phyloP scores from a whole-genome alignment of 2,797 vertebrate genomes.

The Lagodon rhomboides region DNA sequence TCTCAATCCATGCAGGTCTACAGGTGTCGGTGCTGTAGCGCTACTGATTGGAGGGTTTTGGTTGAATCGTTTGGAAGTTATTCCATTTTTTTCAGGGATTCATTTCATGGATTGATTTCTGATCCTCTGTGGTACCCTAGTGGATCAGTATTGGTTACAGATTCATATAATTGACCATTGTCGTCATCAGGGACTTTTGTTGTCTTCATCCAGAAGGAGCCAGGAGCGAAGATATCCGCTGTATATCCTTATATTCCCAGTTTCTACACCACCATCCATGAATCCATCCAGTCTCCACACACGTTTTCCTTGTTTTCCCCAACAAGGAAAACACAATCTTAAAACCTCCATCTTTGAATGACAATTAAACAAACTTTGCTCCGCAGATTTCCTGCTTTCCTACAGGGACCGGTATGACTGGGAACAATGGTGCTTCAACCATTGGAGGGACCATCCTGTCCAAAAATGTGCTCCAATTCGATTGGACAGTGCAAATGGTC shows the following conservation, averaged over 20 bases:
- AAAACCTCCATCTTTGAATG: constrained; percentile 39
- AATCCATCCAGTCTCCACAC: constrained; percentile 14
- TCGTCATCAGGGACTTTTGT: constrained; percentile 25
- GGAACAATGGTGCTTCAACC: constrained; percentile 63
- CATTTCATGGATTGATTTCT: constrained; percentile 28
- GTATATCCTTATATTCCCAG: constrained; percentile 37
- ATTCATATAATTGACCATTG: constrained; percentile 16
- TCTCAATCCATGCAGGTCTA: constrained; percentile 9
- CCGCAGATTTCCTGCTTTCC: constrained; percentile 27
- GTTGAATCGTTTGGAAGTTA: constrained; percentile 17
- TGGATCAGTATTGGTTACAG: constrained; percentile 31
- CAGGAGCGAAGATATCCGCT: constrained; percentile 32
- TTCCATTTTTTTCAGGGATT: constrained; percentile 35
- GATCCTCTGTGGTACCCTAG: constrained; percentile 15
- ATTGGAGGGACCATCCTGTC: constrained; percentile 64
- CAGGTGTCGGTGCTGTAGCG: constrained; percentile 18
- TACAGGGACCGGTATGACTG: constrained; percentile 29
- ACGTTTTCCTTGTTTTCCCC: constrained; percentile 20
- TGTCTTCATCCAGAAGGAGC: constrained; percentile 25
- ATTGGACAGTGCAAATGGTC: constrained; percentile 75
- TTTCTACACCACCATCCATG: constrained; percentile 25
- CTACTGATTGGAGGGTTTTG: constrained; percentile 26
- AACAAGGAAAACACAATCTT: constrained; percentile 23
- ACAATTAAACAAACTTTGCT: constrained; percentile 28
- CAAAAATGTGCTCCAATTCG: constrained; percentile 62